A percentile compares a stretch with the other conserved stretches of the same genome.
Evolutionary conservation across 2,113 vertebrate genomes (phyloP).

Genomic region (Thamnaconus septentrionalis): DNA sequence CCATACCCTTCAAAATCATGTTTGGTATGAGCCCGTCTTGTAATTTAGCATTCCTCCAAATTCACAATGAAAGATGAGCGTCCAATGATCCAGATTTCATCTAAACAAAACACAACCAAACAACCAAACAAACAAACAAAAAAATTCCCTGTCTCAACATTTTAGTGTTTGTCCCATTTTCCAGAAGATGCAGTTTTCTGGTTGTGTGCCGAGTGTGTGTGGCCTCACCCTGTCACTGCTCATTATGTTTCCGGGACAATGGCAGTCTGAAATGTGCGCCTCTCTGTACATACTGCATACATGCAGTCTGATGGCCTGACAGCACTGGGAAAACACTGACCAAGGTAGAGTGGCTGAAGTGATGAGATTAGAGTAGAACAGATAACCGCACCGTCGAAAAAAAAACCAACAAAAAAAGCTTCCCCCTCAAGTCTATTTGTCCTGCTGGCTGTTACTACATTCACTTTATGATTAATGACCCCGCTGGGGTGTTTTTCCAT

Average conservation of each 20-base stretch:
- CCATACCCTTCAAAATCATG: conserved; percentile 55
- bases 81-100: conserved; percentile 56
- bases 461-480: conserved; percentile 70
- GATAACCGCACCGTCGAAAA: conserved; percentile 21
- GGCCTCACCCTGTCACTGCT: conserved; percentile 39
- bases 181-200: conserved; percentile 36
- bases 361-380: conserved; percentile 47
- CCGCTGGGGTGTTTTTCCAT: conserved; percentile 53
- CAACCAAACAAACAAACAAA: conserved; percentile 30
- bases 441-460: conserved; percentile 54
- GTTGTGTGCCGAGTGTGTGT: conserved; percentile 27
- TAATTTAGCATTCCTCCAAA: conserved; percentile 58
- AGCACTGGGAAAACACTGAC: conserved; percentile 30
- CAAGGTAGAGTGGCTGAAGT: conserved; percentile 28
- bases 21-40: conserved; percentile 46
- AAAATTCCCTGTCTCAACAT: conserved; percentile 27
- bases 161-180: conserved; percentile 28
- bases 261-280: conserved; percentile 32
- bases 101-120: conserved; percentile 2
- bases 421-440: conserved; percentile 42
- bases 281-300: conserved; percentile 4
- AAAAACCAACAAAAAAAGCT: conserved; percentile 6
- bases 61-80: conserved; percentile 60
- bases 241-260: conserved; percentile 52
- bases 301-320: conserved; percentile 2